These are phyloP conservation scores for Antedon mediterranea DNA, from an alignment of 53 echinoderm and acorn worm genomes.

Conservation along the genomic window DNA sequence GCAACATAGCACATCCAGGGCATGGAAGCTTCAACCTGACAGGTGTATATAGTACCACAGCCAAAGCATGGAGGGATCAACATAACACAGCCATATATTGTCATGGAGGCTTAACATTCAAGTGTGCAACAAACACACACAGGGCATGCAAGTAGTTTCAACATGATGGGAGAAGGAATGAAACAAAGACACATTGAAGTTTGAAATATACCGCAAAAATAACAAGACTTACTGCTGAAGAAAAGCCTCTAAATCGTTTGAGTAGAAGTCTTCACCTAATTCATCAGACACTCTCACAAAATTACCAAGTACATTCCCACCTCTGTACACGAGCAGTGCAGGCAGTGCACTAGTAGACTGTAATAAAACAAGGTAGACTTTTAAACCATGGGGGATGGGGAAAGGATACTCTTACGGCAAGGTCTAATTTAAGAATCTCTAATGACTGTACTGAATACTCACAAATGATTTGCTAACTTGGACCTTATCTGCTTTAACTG, in stretches of 20 bases:
- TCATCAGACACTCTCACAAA: slow-evolving; percentile 86
- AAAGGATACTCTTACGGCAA: too few species aligned
- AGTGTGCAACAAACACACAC: neutral
- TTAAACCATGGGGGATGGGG: too few species aligned
- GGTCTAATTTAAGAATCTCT: too few species aligned
- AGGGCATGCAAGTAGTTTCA: too few species aligned
- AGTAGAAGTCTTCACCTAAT: slow-evolving; percentile 86
- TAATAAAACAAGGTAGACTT: neutral
- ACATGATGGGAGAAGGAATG: neutral
- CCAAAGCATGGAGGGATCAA: too few species aligned
- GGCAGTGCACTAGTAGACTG: slow-evolving; percentile 78
- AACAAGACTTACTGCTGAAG: slow-evolving; percentile 99
- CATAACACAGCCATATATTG: too few species aligned
- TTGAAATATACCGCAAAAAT: too few species aligned
- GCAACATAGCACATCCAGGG: too few species aligned
- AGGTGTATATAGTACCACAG: too few species aligned
- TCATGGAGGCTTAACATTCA: neutral
- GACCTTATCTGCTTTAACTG: slow-evolving; percentile 43
- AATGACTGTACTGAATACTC: too few species aligned
- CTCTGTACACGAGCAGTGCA: slow-evolving; percentile 79
- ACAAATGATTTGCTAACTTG: slow-evolving; percentile 79
- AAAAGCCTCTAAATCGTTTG: slow-evolving; percentile 70
- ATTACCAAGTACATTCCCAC: slow-evolving; percentile 78
- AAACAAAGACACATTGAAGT: too few species aligned
- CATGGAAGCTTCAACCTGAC: too few species aligned